A percentile compares a stretch with the other conserved stretches of the same genome.
phyloP scores from a whole-genome alignment of 2,888 invertebrate species.

The Nasonia oneida region DNA sequence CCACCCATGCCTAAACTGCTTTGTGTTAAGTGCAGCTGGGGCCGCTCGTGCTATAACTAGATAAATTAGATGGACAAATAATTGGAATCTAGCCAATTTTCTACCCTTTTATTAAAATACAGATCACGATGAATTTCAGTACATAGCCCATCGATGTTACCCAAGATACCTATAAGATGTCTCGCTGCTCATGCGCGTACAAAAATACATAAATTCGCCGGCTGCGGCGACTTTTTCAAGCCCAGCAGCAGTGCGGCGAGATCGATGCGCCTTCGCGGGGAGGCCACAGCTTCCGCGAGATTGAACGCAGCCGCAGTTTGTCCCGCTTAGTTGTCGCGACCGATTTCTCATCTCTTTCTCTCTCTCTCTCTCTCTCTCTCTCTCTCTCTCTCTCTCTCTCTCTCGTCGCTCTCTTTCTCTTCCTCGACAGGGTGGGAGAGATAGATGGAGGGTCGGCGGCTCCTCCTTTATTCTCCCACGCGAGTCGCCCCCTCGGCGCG shows the following conservation, averaged over 20 bases:
- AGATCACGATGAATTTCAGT: too few relatives aligned
- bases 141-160: too few relatives aligned
- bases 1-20: too few relatives aligned
- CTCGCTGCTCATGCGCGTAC: background rate
- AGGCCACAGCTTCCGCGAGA: constrained; percentile 49
- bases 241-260: background rate
- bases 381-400: constrained; percentile 19
- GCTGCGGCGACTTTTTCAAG: constrained; percentile 7
- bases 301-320: constrained; percentile 58
- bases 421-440: background rate
- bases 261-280: background rate
- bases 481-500: background rate
- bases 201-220: background rate
- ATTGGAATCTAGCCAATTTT: too few relatives aligned
- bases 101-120: too few relatives aligned
- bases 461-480: background rate
- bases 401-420: constrained; percentile 18
- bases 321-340: constrained; percentile 58
- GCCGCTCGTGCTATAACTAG: too few relatives aligned
- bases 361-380: background rate
- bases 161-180: too few relatives aligned
- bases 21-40: too few relatives aligned
- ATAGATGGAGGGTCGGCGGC: background rate
- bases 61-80: too few relatives aligned
- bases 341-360: constrained; percentile 60